Base-by-base conservation (phyloP, 1,140 invertebrate species). In the Acromyrmex charruanus region DNA sequence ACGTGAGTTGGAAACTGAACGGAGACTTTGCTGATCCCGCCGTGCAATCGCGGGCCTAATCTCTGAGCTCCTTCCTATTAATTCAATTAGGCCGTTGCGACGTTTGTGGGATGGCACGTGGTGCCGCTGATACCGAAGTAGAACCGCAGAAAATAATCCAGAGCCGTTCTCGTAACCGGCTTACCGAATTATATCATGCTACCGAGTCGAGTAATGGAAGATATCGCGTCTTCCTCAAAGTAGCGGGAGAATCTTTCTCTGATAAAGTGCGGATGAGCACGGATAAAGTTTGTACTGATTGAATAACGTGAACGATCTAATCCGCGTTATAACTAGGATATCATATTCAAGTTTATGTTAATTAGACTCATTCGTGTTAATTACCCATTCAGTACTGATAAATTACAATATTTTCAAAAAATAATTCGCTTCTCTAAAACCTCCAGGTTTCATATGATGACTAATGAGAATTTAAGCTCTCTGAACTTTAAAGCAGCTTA, bases 21-120 rank as follows among this genome's bases (percentile, higher is more conserved):
- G 18, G 31, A 69, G 28, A 75, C 44, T 35, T 82, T 71, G 25
- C 51, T 35, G 39, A 63, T 44, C 58, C 75, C 49, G 25, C n/a
- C 39, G 14, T 74, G 28, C 80, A 61, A 75, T 84, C 16, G n/a
- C 31, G 21, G n/a, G 53, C 25, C 18, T 72, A 39, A 61, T 75
- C 68, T 21, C 44, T 14, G 4, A 18, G 25, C 21, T 59, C 16
- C 61, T 75, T 77, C 18, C 59, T 85, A 90, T 90, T 85, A 79
- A 80, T 85, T 87, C 88, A 74, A 87, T 90, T 87, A 89, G 51
- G 63, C 21, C 21, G 5, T 58, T 31, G 28, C n/a, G 7, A 59
- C 74, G n/a, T 31, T 81, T 16, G 31, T 25, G 55, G 59, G 21
- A 39, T 21, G 44, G 58, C 35, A 69, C 44, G 31, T 55, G 77